Evolutionary conservation across 1,140 invertebrate species (phyloP).

Genomic region (Rhysida immarginata): DNA sequence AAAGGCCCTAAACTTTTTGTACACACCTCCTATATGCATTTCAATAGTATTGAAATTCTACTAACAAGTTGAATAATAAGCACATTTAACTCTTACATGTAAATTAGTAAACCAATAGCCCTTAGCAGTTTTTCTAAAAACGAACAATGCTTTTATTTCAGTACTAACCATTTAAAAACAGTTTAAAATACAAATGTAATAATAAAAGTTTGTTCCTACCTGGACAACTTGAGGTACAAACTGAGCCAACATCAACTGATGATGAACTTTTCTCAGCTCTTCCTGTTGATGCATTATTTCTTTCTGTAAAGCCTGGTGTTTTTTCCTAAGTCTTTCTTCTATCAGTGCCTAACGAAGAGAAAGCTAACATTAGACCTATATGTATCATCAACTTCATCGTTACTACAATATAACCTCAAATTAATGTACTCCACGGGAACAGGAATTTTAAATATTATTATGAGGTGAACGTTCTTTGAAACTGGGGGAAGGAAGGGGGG

Average conservation of each 20-base stretch:
- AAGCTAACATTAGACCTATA: slow-evolving; percentile 37
- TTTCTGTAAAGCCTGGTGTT: slow-evolving; percentile 68
- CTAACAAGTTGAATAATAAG: no score
- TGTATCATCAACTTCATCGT: slow-evolving; percentile 4
- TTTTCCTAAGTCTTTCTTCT: slow-evolving; percentile 59
- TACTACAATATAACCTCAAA: slow-evolving; percentile 7
- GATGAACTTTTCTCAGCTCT: slow-evolving; percentile 61
- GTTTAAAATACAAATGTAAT: no score
- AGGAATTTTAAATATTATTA: neutral
- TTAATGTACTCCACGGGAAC: neutral
- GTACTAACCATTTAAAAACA: no score
- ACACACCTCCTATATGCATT: no score
- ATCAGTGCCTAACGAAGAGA: slow-evolving; percentile 45
- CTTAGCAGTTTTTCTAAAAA: no score
- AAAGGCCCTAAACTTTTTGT: no score
- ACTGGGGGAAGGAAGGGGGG: neutral
- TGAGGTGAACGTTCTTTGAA: neutral
- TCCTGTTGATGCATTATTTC: slow-evolving; percentile 72
- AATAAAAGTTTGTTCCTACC: neutral
- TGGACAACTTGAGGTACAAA: slow-evolving; percentile 19
- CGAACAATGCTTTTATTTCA: no score
- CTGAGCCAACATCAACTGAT: slow-evolving; percentile 65
- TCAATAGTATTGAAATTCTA: no score
- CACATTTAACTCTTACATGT: no score
- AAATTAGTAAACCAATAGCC: no score